Conservation (phyloP, 2,797 vertebrate genomes). For the Hoplostethus mediterraneus region DNA sequence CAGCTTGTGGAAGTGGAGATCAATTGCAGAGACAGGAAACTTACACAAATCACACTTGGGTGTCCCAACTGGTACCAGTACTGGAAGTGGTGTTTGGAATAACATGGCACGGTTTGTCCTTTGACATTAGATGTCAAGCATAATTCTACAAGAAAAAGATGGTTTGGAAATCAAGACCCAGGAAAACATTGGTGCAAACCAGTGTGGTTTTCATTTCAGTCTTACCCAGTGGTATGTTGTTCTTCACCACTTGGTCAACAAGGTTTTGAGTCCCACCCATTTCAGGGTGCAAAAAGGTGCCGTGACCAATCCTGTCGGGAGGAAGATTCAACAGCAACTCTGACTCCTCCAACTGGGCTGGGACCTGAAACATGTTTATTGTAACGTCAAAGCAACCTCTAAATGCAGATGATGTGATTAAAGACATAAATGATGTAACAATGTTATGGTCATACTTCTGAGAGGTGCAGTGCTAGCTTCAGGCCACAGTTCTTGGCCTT, state of each 20-base stretch:
- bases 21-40: conserved; percentile 51
- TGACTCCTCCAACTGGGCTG: conserved; percentile 90
- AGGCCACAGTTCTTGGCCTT: conserved; percentile 92
- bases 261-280: conserved; percentile 85
- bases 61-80: conserved; percentile 94
- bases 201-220: background rate
- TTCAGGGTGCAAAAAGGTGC: conserved; percentile 90
- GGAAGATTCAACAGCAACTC: conserved; percentile 90
- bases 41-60: conserved; percentile 94
- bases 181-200: background rate
- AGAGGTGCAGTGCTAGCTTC: conserved; percentile 94
- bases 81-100: conserved; percentile 92
- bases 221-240: conserved; percentile 92
- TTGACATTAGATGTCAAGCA: conserved; percentile 96
- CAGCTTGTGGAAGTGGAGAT: background rate
- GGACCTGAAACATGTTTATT: conserved; percentile 85
- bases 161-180: background rate
- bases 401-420: background rate
- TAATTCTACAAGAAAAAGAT: conserved; percentile 84
- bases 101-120: conserved; percentile 90
- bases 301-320: conserved; percentile 97
- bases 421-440: background rate
- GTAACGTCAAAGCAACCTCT: background rate
- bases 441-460: conserved; percentile 86
- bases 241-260: conserved; percentile 88